phyloP scores from a whole-genome alignment of 2,888 invertebrate species.

The Anoplius nigerrimus region DNA sequence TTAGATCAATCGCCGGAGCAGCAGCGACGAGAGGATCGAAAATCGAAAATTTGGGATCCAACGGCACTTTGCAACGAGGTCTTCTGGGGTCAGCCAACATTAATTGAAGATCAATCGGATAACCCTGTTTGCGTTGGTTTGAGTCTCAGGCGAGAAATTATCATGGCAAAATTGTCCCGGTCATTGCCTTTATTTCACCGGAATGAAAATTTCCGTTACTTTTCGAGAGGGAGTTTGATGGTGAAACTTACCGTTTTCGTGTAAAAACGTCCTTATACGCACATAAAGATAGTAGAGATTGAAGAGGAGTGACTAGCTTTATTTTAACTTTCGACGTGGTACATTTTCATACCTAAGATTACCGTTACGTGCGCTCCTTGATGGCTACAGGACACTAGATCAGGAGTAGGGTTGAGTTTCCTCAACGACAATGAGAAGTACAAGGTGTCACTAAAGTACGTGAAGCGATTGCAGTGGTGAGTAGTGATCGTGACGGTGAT shows the following conservation, averaged over 20 bases:
- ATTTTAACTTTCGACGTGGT: too few species aligned
- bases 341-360: too few species aligned
- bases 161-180: conserved; percentile 49
- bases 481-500: too few species aligned
- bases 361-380: too few species aligned
- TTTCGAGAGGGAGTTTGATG: conserved; percentile 67
- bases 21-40: conserved; percentile 57
- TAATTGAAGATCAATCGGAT: conserved; percentile 59
- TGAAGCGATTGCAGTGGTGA: too few species aligned
- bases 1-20: conserved; percentile 54
- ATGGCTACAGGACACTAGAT: too few species aligned
- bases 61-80: conserved; percentile 70
- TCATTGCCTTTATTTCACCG: neutral
- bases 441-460: too few species aligned
- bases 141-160: conserved; percentile 67
- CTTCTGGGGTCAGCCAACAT: conserved; percentile 72
- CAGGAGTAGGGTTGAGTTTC: too few species aligned
- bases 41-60: conserved; percentile 73
- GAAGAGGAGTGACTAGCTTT: too few species aligned
- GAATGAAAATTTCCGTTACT: conserved; percentile 50
- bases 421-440: too few species aligned
- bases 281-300: conserved; percentile 5
- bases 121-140: conserved; percentile 74
- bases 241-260: conserved; percentile 72
- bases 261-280: conserved; percentile 39